Base-by-base conservation (phyloP, 2,797 vertebrate genomes). In the Sylvia borin region DNA sequence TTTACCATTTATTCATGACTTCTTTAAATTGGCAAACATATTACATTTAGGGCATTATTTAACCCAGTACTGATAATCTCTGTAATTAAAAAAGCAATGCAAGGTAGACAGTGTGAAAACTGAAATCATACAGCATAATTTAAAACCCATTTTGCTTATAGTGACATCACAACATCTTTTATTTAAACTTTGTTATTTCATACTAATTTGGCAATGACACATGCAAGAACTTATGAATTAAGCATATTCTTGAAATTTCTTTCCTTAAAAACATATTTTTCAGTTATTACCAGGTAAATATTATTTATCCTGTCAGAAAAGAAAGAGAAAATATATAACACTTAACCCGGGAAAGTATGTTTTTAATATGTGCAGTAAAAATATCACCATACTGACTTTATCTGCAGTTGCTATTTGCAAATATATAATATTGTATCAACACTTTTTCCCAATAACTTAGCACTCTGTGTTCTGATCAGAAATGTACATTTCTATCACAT, bases 21-120 rank as follows among this genome's bases (percentile, higher is more conserved):
- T 85, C 78, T 94, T 91, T 83, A 93, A 95, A 91, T 43, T 66
- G 27, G 17, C 9, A 93, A 93, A 64, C 50, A 66, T n/a, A 16
- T 34, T 76, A 76, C 42, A 7, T 74, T 94, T 75, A 66, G 43
- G 60, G 8, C 31, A 77, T 78, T 95, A 45, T 87, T 94, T 95
- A 86, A 95, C 57, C 19, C 16, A 42, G 42, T 40, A 54, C 11
- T 15, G 24, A 92, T 77, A 66, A 22, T 73, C 71, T 62, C 66
- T 76, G 1, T 42, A 66, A 88, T 75, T 82, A 70, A 92, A 85
- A 84, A 86, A 73, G 0, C 19, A 90, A 77, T 31, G 15, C 24
- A 40, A 36, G 7, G 7, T 34, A 57, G 36, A 77, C 6, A 50
- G 11, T 50, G 10, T 40, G 55, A 75, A 80, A 61, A 48, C 9